Evolutionary conservation across 2,113 vertebrate species (phyloP), one percentile per base, ranked within the genome.

Genomic region (Albula goreensis): DNA sequence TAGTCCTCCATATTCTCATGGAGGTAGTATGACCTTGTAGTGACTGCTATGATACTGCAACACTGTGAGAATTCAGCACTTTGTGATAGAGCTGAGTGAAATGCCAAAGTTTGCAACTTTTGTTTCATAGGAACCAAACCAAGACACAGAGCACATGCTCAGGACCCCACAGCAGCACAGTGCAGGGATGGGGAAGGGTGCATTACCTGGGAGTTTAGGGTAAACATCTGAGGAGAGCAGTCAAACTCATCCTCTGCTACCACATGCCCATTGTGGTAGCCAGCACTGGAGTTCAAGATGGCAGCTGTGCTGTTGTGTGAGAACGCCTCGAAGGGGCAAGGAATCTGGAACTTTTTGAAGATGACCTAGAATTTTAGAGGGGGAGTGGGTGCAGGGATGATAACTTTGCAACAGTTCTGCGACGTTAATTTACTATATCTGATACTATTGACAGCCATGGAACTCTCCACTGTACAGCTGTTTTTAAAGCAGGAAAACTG

Each of bases 281-380:
- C 92, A 0, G 80, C 78, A 0, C 77, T 82, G 85, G n/a, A 0
- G 92, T 96, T 82, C 86, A 22, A 78, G 89, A 92, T 81, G 63
- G 79, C 2, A 7, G 86, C 57, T 0, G 97, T 98, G 85, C 74
- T 4, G 84, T 99, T 99, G 79, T 80, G 41, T 0, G 92, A 90
- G 82, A 78, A 94, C 86, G 94, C 94, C 0, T 91, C 92, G 52
- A 99, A 96, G 0, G 98, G 97, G 89, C 98, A 99, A 2, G 96
- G 93, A 83, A 99, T 96, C 86, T 98, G 97, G 85, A 99, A 99
- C 93, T 96, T 99, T 92, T 99, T 99, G 89, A 97, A 99, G 91
- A 96, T 99, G 53, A 99, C 98, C 98, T 99, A 89, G 22, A 41
- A 41, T 41, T 41, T 41, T 41, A 74, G n/a, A 7, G 25, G 83